Percentiles rank a stretch among this genome's conserved stretches.
phyloP scores from a whole-genome alignment of 2,888 invertebrate genomes.

The Drosophila cyrtoloma region DNA sequence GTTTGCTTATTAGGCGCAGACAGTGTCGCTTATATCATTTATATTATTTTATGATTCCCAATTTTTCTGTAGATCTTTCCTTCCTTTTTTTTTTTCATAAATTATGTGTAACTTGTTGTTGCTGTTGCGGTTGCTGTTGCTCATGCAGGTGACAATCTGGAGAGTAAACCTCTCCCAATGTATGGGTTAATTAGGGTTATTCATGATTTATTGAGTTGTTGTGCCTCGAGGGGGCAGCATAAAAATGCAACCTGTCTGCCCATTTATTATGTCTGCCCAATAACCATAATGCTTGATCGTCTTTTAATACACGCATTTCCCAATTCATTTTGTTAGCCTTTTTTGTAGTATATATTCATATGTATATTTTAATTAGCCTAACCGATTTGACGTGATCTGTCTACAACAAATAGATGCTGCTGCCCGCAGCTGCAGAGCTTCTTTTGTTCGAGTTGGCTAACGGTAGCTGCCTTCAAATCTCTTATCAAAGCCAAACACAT shows the following conservation, averaged over 20 bases:
- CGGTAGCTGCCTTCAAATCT: conserved; percentile 48
- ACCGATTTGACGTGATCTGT: conserved; percentile 41
- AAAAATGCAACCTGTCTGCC: conserved; percentile 56
- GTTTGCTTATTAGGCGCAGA: conserved; percentile 74
- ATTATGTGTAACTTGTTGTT: conserved; percentile 70
- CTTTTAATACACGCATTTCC: conserved; percentile 63
- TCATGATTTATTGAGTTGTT: conserved; percentile 75
- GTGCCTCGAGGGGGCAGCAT: conserved; percentile 23
- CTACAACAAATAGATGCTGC: conserved; percentile 30
- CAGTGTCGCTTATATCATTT: conserved; percentile 81
- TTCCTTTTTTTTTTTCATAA: conserved; percentile 46
- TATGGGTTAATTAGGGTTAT: conserved; percentile 74
- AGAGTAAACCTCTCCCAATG: conserved; percentile 23
- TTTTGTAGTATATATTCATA: conserved; percentile 29
- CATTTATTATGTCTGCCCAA: conserved; percentile 61
- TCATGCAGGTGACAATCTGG: conserved; percentile 68
- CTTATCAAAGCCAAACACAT: conserved; percentile 71
- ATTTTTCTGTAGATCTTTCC: conserved; percentile 20
- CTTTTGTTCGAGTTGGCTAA: conserved; percentile 19
- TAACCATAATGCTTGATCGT: conserved; percentile 54
- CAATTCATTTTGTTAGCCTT: conserved; percentile 21
- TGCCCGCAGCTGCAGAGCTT: conserved; percentile 19
- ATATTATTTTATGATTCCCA: conserved; percentile 76
- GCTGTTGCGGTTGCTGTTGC: conserved; percentile 47
- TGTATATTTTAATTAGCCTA: conserved; percentile 69